These are phyloP conservation scores for Centrocercus urophasianus DNA, from an alignment of 2,113 vertebrate genomes.

Conservation along the genomic window DNA sequence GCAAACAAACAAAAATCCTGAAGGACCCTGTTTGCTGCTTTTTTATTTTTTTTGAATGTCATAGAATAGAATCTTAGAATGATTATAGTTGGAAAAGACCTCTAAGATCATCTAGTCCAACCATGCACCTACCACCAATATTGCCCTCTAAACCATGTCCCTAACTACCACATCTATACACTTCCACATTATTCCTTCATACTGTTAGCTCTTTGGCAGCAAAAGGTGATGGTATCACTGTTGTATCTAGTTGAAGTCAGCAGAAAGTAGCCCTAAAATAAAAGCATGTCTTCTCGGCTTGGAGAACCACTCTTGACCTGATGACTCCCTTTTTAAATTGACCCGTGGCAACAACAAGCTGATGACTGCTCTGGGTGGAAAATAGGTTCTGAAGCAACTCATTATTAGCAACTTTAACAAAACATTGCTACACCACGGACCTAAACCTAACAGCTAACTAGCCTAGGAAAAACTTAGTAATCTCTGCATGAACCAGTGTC, in stretches of 20 bases:
- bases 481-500: conserved; percentile 1
- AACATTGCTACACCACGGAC: conserved; percentile 2
- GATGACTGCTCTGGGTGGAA: background rate
- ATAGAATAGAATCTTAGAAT: too few species aligned
- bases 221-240: background rate
- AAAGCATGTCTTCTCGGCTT: background rate
- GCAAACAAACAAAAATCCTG: background rate
- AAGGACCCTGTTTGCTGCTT: background rate
- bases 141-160: too few species aligned
- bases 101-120: too few species aligned
- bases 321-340: background rate
- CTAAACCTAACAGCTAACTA: conserved; percentile 11
- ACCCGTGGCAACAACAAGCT: background rate
- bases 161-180: too few species aligned
- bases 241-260: background rate
- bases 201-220: background rate
- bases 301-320: background rate
- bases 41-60: background rate
- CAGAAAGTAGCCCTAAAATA: background rate
- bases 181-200: background rate
- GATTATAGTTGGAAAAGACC: too few species aligned
- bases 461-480: conserved; percentile 56
- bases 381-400: conserved; percentile 1
- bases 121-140: too few species aligned
- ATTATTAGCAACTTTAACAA: background rate